Base-by-base conservation (phyloP, 2,888 invertebrate genomes). In the Ectemnius lituratus region DNA sequence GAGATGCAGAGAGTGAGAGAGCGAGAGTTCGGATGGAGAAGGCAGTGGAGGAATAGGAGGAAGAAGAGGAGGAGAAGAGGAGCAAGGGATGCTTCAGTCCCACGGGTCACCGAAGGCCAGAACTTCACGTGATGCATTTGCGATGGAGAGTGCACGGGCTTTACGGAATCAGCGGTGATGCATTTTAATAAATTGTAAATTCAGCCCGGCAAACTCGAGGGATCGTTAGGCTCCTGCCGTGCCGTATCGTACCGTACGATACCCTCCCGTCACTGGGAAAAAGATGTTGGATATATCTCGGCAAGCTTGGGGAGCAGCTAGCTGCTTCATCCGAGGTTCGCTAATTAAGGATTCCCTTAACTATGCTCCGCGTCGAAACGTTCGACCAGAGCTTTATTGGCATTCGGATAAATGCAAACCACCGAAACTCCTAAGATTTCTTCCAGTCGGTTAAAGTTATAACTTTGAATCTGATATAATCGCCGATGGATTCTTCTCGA, bases 121-220 rank as follows among this genome's bases (percentile, higher is more conserved):
- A 52, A 73, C 58, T 69, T 75, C 62, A 68, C 73, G 73, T 20
- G 62, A 62, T 68, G 61, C 64, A 37, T 20, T 46, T 37, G 16
- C 67, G 61, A 68, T 72, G 67, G 58, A 75, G 62, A 60, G 49
- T 72, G 46, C 46, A 52, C 11, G 52, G 59, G 16, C 18, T 62
- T 47, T 57, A 64, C 57, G 67, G 37, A 61, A 28, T 45, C 63
- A 57, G 18, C 49, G 13, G 14, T 18, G 11, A 27, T 20, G 58
- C 58, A 11, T 67, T 72, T 61, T 16, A 49, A 63, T 27, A 47
- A 49, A 67, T 73, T 67, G 64, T 23, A 49, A 64, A 67, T 75
- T 73, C 16, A 52, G 52, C 16, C 37, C 37, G 37, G 37, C 37
- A 37, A 37, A 37, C 37, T 37, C 37, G 37, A 37, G 18, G 52